Evolutionary conservation across 2,797 vertebrate species (phyloP).

Genomic region (Pristis pectinata): DNA sequence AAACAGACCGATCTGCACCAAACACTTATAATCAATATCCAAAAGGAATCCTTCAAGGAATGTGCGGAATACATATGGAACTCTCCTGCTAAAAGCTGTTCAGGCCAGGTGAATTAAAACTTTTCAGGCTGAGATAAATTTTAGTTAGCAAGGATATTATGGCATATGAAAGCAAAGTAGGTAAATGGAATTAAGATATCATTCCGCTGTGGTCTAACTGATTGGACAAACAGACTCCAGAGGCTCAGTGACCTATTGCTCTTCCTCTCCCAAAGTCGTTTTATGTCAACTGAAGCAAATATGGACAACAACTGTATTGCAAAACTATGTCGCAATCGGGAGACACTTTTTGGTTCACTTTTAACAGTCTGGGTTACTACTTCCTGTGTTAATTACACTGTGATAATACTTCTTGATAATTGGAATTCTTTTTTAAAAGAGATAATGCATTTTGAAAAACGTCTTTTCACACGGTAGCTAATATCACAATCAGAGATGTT

Average conservation of each 20-base stretch:
- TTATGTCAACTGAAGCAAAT: not conserved
- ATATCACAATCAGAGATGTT: not conserved
- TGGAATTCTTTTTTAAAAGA: not conserved
- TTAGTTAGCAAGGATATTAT: not conserved
- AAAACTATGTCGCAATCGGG: not conserved
- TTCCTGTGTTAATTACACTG: not conserved
- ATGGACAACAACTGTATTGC: not conserved
- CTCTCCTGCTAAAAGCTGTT: not conserved
- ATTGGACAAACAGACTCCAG: no score
- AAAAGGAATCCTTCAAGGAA: not conserved
- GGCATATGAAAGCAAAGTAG: not conserved
- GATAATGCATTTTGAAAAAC: not conserved
- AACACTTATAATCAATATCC: not conserved
- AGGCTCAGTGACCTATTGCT: not conserved
- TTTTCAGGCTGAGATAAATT: not conserved
- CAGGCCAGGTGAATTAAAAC: not conserved
- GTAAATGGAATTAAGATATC: not conserved
- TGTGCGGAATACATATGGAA: not conserved
- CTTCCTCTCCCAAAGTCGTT: not conserved
- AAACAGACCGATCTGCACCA: not conserved
- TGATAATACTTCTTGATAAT: not conserved
- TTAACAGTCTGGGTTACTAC: not conserved
- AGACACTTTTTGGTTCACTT: not conserved
- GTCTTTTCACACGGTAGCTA: not conserved
- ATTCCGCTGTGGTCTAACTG: not conserved